Evolutionary conservation across 2,888 invertebrate genomes (phyloP), one percentile per base, ranked within the genome.

Genomic region (Sphaerophoria taeniata): DNA sequence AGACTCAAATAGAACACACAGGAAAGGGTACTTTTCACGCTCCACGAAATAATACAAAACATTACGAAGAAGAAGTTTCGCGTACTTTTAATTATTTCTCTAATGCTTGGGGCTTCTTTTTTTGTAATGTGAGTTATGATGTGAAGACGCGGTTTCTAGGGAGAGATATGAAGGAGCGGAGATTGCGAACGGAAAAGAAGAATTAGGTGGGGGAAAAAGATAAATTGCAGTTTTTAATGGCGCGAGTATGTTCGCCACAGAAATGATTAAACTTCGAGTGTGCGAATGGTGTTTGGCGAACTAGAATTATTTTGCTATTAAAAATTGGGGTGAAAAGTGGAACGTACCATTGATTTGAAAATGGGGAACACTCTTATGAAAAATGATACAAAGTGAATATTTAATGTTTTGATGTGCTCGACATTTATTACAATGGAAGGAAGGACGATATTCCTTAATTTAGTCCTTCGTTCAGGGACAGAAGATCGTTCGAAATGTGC

Each of bases 71-170:
- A 31, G 47, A 53, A 71, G 56, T 63, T 67, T 56, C 33, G 61
- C 60, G 61, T 71, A 67, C 72, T 80, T 76, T 69, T 80, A 84
- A 84, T 84, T 80, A 71, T 76, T 67, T 61, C 69, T 53, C 61
- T 67, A 75, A 69, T 69, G 34, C 31, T 33, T 67, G 70, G 9
- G 84, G 75, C 33, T 31, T 70, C 74, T 53, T 51, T 33, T 14
- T 39, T 14, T n/a, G n/a, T 39, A 11, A 16, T 63, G 31, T 39
- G 12, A 65, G 43, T 31, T 33, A 36, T 36, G 43, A n/a, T 24
- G 33, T 56, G 56, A n/a, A 45, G 14, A 55, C 33, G 34, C 12
- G 3, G 16, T 11, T 12, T n/a, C n/a, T 4, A 36, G 39, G 39
- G 39, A 11, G 39, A 43, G 16, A 2, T 4, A 36, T n/a, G n/a